phyloP scores from a whole-genome alignment of 2,113 vertebrate genomes.

The Motacilla tschutschensis region DNA sequence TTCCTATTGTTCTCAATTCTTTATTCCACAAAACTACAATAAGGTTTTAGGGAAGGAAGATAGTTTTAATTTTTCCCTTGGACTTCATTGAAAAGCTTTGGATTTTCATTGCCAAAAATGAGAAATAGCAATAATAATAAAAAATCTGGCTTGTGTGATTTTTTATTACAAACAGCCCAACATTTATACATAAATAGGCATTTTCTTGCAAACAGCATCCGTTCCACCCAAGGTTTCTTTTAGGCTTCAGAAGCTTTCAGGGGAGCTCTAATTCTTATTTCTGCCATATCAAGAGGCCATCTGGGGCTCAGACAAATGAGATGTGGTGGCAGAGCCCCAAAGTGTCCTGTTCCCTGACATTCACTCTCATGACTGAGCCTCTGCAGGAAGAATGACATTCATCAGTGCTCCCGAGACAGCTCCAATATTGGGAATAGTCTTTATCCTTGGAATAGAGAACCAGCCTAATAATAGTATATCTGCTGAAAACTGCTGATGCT shows the following conservation, averaged over 20 bases:
- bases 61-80: background rate
- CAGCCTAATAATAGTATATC: background rate
- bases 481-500: background rate
- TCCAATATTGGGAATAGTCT: background rate
- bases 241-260: background rate
- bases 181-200: background rate
- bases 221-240: background rate
- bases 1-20: background rate
- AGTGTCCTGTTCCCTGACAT: background rate
- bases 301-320: background rate
- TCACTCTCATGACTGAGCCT: background rate
- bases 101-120: background rate
- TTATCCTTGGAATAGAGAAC: background rate
- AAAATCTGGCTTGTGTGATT: background rate
- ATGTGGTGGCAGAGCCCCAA: background rate
- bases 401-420: background rate
- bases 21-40: background rate
- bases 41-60: background rate
- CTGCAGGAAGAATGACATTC: background rate
- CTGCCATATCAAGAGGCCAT: background rate
- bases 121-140: background rate
- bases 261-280: background rate
- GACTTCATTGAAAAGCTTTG: background rate
- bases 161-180: conserved; percentile 22
- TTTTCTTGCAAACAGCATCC: conserved; percentile 12